Evolutionary conservation across 2,797 vertebrate genomes (phyloP).

Genomic region (Rallus crepitans): DNA sequence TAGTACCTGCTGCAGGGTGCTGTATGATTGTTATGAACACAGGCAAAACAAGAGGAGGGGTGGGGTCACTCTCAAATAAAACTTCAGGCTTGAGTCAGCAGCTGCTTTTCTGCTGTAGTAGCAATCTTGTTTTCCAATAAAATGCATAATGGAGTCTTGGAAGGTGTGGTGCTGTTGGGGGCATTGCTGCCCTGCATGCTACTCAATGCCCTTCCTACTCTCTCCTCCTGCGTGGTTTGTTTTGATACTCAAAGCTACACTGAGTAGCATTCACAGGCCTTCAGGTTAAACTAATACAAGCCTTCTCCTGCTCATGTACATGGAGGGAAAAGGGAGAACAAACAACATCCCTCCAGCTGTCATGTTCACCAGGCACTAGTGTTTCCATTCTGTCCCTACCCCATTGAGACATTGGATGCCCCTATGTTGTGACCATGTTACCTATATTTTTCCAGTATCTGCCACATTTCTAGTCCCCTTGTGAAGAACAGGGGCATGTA

Average conservation of each 20-base stretch:
- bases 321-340: neutral
- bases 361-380: rapidly evolving
- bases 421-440: rapidly evolving
- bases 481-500: neutral
- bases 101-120: neutral
- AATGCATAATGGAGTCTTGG: neutral
- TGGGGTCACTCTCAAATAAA: neutral
- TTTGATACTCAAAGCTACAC: neutral
- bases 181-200: no score
- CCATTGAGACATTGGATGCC: no score
- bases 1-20: neutral
- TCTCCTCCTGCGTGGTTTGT: no score
- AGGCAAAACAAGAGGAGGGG: neutral
- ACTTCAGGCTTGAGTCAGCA: neutral
- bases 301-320: neutral
- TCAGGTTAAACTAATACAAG: rapidly evolving
- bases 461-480: neutral
- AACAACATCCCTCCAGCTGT: neutral
- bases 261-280: neutral
- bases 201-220: no score
- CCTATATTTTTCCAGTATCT: rapidly evolving
- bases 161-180: neutral
- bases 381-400: rapidly evolving
- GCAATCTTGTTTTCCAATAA: neutral
- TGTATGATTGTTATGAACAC: neutral